Evolutionary conservation across 2,113 vertebrate species (phyloP).

Genomic region (Addax nasomaculatus): DNA sequence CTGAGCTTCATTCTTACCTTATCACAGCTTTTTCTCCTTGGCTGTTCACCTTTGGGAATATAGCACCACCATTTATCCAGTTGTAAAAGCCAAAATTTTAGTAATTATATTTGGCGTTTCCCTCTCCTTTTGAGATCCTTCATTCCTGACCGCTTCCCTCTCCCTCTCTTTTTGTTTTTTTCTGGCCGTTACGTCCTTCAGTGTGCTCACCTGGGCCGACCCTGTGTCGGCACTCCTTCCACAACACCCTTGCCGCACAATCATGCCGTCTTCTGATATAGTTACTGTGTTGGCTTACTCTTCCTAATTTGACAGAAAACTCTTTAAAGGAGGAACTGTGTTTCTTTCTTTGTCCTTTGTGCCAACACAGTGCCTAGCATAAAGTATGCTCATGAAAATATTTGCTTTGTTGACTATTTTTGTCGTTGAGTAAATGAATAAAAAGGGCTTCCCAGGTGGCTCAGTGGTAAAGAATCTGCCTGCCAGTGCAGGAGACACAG

Average conservation of each 20-base stretch:
- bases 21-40: neutral
- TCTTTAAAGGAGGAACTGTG: neutral
- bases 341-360: neutral
- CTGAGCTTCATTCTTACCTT: neutral
- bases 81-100: neutral
- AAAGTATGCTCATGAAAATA: neutral
- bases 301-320: neutral
- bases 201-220: neutral
- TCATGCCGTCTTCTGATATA: fast-evolving
- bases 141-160: neutral
- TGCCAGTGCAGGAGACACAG: neutral
- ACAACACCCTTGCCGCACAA: neutral
- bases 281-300: neutral
- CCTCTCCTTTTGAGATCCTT: neutral
- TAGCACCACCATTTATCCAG: neutral
- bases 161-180: neutral
- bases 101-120: neutral
- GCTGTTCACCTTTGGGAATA: neutral
- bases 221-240: neutral
- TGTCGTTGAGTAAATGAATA: neutral
- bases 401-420: neutral
- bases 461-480: neutral
- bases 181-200: neutral
- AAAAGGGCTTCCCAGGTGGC: neutral
- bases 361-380: neutral